Base-by-base conservation (phyloP, 2,888 invertebrate genomes). In the Stenotaenia linearis region DNA sequence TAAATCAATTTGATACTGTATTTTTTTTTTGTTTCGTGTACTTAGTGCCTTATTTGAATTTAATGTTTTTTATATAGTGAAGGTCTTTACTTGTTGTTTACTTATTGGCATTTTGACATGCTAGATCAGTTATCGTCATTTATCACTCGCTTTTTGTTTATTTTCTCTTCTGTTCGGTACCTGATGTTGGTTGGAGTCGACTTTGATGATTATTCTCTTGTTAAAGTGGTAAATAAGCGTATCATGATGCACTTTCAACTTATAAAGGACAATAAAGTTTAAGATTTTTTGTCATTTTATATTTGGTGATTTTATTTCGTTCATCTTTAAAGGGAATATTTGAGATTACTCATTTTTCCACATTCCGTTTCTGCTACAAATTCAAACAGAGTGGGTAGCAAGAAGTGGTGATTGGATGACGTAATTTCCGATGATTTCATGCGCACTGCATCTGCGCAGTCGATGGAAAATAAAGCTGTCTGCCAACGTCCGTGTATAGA, bases 361-460 rank as follows among this genome's bases (percentile, higher is more conserved):
- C n/a, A n/a, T n/a, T n/a, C n/a, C n/a, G n/a, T n/a, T n/a, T n/a
- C n/a, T n/a, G n/a, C n/a, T n/a, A n/a, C n/a, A n/a, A n/a, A n/a
- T n/a, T n/a, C n/a, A n/a, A n/a, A n/a, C n/a, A n/a, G 4, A 5
- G 1, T 50, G 18, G 50, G 50, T 50, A 21, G 9, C 69, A 10
- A 69, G 69, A 69, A 69, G n/a, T 69, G 23, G 69, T 69, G 69
- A 69, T 69, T 69, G 25, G 28, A 15, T 69, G 10, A 69, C 69
- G 69, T 69, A 69, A 69, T 69, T 69, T 69, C 69, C 69, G 25
- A 69, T 69, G 69, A 69, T 28, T 5, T 69, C 69, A 69, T 69
- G 69, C 69, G 69, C 69, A 25, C 15, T 2, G 28, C 25, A 4
- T 69, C 25, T 69, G 69, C 69, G 69, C 69, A 25, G 25, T 69